Evolutionary conservation across 2,113 vertebrate species (phyloP), one percentile per base, ranked within the genome.

Genomic region (Noturus placidus): DNA sequence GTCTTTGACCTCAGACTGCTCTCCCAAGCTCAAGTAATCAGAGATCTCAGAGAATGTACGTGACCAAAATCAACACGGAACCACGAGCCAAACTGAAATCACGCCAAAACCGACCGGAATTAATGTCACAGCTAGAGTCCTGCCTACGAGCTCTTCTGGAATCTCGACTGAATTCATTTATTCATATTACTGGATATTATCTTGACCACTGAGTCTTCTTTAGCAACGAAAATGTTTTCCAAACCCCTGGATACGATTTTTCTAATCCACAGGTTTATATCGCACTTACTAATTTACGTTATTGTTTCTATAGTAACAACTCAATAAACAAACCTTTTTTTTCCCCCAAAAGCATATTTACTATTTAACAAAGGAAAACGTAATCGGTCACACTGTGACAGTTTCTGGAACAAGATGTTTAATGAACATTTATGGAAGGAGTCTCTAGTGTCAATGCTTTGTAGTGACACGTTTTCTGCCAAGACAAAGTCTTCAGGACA

Each of bases 261-360:
- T 46, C 42, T 27, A 14, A 77, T 4, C 11, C 13, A 9, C 17
- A 22, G 20, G 69, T 22, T 72, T 13, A 72, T 38, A 72, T 33
- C 6, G 13, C 14, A 5, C 5, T 33, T 65, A n/a, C 27, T n/a
- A n/a, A 27, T 27, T n/a, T n/a, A 76, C 10, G 0, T 42, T 25
- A 14, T 54, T 0, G 5, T 54, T 50, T 50, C 22, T 7, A 77
- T 52, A 17, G 42, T 42, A 74, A 46, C 70, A 46, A 46, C 38
- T 46, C 10, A 17, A 69, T 5, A 15, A 33, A 69, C 14, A 67
- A 67, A 67, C 57, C 7, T 63, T 63, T 63, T 25, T 61, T 20
- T 20, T 20, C 5, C 19, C 5, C 8, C 22, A 4, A 27, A 63
- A 63, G 3, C 0, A 0, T 63, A 5, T 0, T 0, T 30, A 2